phyloP scores from a whole-genome alignment of 2,888 invertebrate genomes.

The Ditula angustiorana region DNA sequence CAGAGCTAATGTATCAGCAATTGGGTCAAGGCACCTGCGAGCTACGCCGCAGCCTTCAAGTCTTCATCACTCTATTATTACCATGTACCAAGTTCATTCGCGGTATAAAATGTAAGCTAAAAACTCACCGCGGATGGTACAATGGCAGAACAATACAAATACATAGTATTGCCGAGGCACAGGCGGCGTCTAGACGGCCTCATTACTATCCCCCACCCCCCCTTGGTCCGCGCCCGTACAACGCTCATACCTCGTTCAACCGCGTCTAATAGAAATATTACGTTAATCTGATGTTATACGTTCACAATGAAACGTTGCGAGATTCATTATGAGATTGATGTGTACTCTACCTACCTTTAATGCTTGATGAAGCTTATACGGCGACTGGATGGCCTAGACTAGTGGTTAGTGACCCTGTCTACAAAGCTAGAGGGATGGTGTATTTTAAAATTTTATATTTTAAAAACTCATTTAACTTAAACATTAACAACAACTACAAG shows the following conservation, averaged over 20 bases:
- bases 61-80: conserved; percentile 2
- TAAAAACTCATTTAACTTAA: too few species aligned
- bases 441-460: too few species aligned
- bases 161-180: conserved; percentile 54
- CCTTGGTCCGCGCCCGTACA: conserved; percentile 47
- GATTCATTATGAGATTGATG: not conserved
- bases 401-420: too few species aligned
- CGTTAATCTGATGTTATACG: conserved; percentile 20
- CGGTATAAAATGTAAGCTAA: conserved; percentile 57
- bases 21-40: conserved; percentile 26
- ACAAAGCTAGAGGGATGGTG: too few species aligned
- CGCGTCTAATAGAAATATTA: conserved; percentile 33
- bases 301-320: conserved; percentile 16
- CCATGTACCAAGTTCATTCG: conserved; percentile 9
- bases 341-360: not conserved
- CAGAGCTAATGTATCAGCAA: not conserved
- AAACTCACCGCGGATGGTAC: conserved; percentile 46
- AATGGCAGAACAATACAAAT: conserved; percentile 69
- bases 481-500: too few species aligned
- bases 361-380: not conserved
- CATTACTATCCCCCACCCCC: conserved; percentile 39
- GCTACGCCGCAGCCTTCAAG: conserved; percentile 10
- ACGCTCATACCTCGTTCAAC: conserved; percentile 5
- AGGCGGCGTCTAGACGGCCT: conserved; percentile 75
- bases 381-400: too few species aligned